Evolutionary conservation across 2,888 invertebrate genomes (phyloP).

Genomic region (Stenoptilia bipunctidactyla): DNA sequence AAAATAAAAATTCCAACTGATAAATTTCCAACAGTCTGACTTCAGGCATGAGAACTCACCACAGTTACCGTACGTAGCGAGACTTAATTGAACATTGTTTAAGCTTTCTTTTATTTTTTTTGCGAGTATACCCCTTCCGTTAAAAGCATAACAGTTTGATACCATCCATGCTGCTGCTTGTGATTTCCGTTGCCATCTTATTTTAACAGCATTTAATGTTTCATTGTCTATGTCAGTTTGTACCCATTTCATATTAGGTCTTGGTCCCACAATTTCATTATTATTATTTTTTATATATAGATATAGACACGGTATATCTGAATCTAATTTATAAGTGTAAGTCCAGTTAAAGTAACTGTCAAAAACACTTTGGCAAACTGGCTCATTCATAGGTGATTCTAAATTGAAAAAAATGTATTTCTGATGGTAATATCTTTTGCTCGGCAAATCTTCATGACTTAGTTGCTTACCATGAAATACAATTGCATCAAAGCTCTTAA

Average conservation of each 20-base stretch:
- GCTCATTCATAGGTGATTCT: constrained; percentile 51
- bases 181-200: constrained; percentile 31
- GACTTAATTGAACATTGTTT: too few relatives aligned
- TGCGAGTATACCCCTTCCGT: too few relatives aligned
- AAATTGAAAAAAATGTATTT: constrained; percentile 50
- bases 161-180: constrained; percentile 56
- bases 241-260: constrained; percentile 24
- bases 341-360: constrained; percentile 57
- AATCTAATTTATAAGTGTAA: constrained; percentile 45
- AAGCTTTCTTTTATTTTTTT: background rate
- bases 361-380: constrained; percentile 31
- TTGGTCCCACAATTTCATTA: constrained; percentile 42
- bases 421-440: constrained; percentile 31
- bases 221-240: too few relatives aligned
- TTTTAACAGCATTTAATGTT: constrained; percentile 21
- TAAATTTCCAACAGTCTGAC: too few relatives aligned
- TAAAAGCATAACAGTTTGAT: constrained; percentile 41
- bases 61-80: too few relatives aligned
- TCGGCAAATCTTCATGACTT: constrained; percentile 23
- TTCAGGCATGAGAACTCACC: too few relatives aligned
- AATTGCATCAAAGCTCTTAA: constrained; percentile 35
- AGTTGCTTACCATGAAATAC: constrained; percentile 41
- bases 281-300: constrained; percentile 30
- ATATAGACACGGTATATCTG: constrained; percentile 46
- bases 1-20: too few relatives aligned